Conservation (phyloP, 1,140 invertebrate species). For the Samia ricini region DNA sequence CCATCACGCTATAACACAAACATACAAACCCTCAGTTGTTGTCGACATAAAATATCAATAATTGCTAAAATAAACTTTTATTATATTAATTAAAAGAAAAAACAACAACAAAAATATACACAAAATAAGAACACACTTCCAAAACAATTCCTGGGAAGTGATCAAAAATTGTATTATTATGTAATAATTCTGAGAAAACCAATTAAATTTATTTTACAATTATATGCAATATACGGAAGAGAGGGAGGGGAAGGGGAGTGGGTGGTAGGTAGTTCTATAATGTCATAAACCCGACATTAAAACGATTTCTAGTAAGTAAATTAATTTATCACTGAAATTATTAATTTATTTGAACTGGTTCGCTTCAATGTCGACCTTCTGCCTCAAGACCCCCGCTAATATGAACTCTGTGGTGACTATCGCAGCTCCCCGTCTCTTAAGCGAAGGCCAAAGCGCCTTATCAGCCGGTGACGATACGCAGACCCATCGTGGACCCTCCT, state of each 20-base stretch:
- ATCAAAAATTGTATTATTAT: no score
- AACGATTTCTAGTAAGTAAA: no score
- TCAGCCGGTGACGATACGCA: constrained; percentile 40
- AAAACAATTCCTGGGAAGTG: no score
- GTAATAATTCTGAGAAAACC: no score
- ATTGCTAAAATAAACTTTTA: neutral
- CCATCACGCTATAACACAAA: neutral
- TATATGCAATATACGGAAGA: no score
- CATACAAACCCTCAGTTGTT: neutral
- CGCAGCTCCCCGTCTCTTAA: constrained; percentile 52
- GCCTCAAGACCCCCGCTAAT: constrained; percentile 69
- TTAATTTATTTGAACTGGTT: neutral
- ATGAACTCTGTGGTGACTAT: constrained; percentile 72
- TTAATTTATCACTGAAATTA: no score
- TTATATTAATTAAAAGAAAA: neutral
- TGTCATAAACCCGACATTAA: no score
- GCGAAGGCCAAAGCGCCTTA: constrained; percentile 32
- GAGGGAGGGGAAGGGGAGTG: no score
- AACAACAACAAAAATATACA: neutral
- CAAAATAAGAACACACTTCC: no score
- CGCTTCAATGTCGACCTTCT: constrained; percentile 55
- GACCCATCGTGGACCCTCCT: constrained; percentile 41
- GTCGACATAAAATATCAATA: neutral
- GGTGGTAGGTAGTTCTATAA: no score
- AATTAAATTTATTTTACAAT: no score